Conservation (phyloP, 1,140 invertebrate species). For the Eupeodes corollae region DNA sequence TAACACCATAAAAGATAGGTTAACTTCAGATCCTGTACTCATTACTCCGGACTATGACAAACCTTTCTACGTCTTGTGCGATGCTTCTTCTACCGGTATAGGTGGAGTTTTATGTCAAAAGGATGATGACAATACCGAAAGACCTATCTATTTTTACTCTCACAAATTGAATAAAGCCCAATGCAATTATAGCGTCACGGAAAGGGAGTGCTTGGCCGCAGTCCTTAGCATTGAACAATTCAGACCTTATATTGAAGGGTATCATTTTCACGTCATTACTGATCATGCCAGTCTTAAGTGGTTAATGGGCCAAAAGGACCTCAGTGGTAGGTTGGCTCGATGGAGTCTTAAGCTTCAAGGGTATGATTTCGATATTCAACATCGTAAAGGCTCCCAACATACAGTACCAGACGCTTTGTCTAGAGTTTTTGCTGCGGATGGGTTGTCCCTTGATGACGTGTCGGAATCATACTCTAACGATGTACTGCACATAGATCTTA, state of each 20-base stretch:
- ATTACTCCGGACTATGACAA: conserved; percentile 24
- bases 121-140: conserved; percentile 12
- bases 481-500: neutral
- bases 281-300: conserved; percentile 16
- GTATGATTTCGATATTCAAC: conserved; percentile 23
- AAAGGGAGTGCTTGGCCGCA: conserved; percentile 38
- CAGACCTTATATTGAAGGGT: conserved; percentile 33
- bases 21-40: conserved; percentile 27
- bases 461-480: neutral
- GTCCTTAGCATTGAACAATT: conserved; percentile 37
- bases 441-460: too few species aligned
- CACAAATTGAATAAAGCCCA: conserved; percentile 2
- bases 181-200: conserved; percentile 29
- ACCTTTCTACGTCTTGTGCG: conserved; percentile 28
- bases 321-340: too few species aligned
- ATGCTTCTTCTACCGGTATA: conserved; percentile 24
- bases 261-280: conserved; percentile 29
- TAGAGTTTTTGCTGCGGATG: conserved; percentile 2
- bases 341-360: conserved; percentile 14
- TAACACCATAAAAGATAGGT: conserved; percentile 15
- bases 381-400: conserved; percentile 19
- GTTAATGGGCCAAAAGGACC: too few species aligned
- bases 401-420: conserved; percentile 19
- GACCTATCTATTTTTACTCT: conserved; percentile 29
- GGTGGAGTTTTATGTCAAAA: conserved; percentile 32